Percentiles rank a stretch among this genome's conserved stretches.
These are phyloP conservation scores for Microchirus variegatus DNA, from an alignment of 2,797 vertebrate species.

Conservation along the genomic window DNA sequence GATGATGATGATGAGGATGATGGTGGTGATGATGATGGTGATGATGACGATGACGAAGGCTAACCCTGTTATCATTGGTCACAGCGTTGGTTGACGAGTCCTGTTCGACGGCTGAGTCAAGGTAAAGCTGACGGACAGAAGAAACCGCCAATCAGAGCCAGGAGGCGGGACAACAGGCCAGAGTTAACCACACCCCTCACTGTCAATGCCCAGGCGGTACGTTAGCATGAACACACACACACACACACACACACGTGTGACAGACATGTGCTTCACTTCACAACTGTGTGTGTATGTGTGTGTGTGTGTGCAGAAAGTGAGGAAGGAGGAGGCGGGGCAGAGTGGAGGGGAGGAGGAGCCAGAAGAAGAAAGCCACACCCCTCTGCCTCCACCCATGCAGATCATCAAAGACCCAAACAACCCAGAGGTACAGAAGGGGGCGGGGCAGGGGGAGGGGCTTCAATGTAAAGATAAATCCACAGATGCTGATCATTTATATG, in stretches of 20 bases:
- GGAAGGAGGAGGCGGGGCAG: constrained; percentile 72
- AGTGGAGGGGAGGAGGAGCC: constrained; percentile 93
- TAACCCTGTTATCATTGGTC: not conserved
- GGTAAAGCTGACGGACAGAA: constrained; percentile 90
- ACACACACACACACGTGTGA: constrained; percentile 49
- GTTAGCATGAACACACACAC: constrained; percentile 27
- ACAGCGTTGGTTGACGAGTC: constrained; percentile 85
- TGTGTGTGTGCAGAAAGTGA: constrained; percentile 54
- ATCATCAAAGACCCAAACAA: constrained; percentile 93
- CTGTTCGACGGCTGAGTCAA: constrained; percentile 90
- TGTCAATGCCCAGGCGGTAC: constrained; percentile 82
- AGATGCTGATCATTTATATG: no score
- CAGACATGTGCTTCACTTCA: not conserved
- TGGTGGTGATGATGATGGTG: no score
- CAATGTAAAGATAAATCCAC: no score
- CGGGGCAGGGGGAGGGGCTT: not conserved
- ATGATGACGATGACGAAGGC: no score
- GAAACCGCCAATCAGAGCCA: constrained; percentile 84
- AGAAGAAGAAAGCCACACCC: constrained; percentile 92
- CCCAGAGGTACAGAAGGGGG: constrained; percentile 76
- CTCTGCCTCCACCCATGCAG: constrained; percentile 92
- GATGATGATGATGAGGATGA: no score
- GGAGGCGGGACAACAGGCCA: constrained; percentile 88
- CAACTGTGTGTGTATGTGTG: not conserved
- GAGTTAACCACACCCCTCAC: constrained; percentile 84